phyloP scores from a whole-genome alignment of 35 echinoderm and acorn worm genomes.

The Diadema setosum region DNA sequence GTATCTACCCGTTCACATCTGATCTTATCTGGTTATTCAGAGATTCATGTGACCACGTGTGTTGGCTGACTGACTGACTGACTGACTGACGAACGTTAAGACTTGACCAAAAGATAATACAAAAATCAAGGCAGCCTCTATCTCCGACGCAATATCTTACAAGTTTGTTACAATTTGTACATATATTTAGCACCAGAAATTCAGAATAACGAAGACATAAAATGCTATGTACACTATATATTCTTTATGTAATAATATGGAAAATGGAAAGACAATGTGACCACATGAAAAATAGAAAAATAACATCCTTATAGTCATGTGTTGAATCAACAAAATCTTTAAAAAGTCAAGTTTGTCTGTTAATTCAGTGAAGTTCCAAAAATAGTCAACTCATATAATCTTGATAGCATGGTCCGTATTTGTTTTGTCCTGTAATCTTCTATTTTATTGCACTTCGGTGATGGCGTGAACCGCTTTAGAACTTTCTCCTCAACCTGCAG shows the following conservation, averaged over 20 bases:
- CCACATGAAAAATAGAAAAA: neutral
- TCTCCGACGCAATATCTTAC: neutral
- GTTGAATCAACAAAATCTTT: neutral
- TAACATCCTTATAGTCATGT: neutral
- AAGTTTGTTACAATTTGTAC: constrained; percentile 15
- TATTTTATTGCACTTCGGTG: neutral
- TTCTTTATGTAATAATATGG: neutral
- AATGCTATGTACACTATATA: neutral
- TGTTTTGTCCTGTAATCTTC: neutral
- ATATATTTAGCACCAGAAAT: constrained; percentile 18
- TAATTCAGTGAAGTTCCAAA: neutral
- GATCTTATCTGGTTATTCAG: neutral
- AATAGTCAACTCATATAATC: neutral
- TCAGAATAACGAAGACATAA: neutral
- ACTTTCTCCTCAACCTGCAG: neutral
- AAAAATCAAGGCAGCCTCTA: neutral
- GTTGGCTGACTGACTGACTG: neutral
- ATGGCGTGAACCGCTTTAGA: neutral
- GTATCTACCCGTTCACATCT: neutral
- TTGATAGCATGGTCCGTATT: neutral
- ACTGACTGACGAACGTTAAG: neutral
- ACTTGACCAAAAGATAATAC: neutral
- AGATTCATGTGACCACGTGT: neutral
- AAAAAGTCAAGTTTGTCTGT: neutral
- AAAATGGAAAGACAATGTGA: neutral